Base-by-base conservation (phyloP, 1,140 invertebrate species). In the Dryas iulia region DNA sequence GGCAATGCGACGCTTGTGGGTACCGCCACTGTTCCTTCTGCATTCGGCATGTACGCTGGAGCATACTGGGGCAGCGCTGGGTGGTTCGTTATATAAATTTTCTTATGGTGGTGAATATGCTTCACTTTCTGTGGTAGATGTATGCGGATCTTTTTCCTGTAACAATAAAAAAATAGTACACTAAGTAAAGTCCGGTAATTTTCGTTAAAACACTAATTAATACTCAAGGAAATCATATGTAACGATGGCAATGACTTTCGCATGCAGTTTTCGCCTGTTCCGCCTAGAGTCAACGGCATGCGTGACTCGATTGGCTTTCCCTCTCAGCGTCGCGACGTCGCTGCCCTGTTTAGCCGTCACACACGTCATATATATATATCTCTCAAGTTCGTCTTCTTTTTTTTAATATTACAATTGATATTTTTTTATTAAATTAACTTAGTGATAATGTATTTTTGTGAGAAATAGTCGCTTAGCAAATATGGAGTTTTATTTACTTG, bases 141-240 rank as follows among this genome's bases (percentile, higher is more conserved):
- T 83, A 92, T 92, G 75, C 92, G 90, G 74, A 92, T 92, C 76
- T 92, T 92, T 83, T 92, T 92, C 78, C 92, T 92, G 90, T 31
- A 90, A 92, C 85, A 90, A 90, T 73, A 83, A 61, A 78, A 81
- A 87, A 78, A 73, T 77, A 74, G 66, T 73, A 66, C 60, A 68
- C 21, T 53, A 59, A 21, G 3, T 21, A 5, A 62, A 52, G 26
- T 47, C 26, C 33, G 11, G 14, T 52, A 1, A 47, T 23, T 12
- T 23, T 53, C 5, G 6, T 30, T 18, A 18, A 25, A 5, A 53
- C 39, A 61, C 35, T 47, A 14, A 52, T 52, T 21, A 53, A 28
- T 18, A 47, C 14, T 56, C 39, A 39, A 59, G 24, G 68, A 70
- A 65, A 65, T 26, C 54, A 58, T 14, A 30, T 68, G 18, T 47